phyloP scores from a whole-genome alignment of 2,888 invertebrate species.

The Gymnocheta viridis region DNA sequence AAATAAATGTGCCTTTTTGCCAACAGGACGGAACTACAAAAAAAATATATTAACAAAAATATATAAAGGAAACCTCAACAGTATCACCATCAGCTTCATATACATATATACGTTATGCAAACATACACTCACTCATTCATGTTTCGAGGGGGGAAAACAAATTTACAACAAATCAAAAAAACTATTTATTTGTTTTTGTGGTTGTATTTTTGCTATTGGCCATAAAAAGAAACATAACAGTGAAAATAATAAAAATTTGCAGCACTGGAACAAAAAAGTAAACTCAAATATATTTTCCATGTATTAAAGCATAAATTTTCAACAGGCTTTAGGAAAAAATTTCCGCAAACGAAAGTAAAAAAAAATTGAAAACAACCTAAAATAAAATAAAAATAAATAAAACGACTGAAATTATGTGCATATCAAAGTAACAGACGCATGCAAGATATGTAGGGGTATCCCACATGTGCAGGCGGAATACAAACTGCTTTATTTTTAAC shows the following conservation, averaged over 20 bases:
- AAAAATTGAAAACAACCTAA: not conserved
- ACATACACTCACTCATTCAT: conserved; percentile 31
- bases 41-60: conserved; percentile 42
- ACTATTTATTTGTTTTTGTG: conserved; percentile 42
- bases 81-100: conserved; percentile 20
- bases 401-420: conserved; percentile 45
- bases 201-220: conserved; percentile 36
- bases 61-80: conserved; percentile 55
- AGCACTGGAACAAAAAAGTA: conserved; percentile 16
- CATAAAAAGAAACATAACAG: conserved; percentile 27
- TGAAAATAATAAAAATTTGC: conserved; percentile 17
- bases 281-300: conserved; percentile 14
- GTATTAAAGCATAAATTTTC: conserved; percentile 50
- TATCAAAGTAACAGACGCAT: conserved; percentile 36
- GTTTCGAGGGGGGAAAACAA: conserved; percentile 9
- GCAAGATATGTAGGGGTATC: conserved; percentile 32
- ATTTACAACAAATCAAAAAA: conserved; percentile 38
- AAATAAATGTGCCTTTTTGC: conserved; percentile 63
- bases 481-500: not conserved
- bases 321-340: conserved; percentile 40
- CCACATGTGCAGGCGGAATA: not conserved
- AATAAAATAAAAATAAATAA: conserved; percentile 8
- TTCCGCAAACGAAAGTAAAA: not conserved
- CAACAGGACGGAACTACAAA: conserved; percentile 54
- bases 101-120: no score